Evolutionary conservation across 2,888 invertebrate genomes (phyloP).

Genomic region (Dastarcus helophoroides): DNA sequence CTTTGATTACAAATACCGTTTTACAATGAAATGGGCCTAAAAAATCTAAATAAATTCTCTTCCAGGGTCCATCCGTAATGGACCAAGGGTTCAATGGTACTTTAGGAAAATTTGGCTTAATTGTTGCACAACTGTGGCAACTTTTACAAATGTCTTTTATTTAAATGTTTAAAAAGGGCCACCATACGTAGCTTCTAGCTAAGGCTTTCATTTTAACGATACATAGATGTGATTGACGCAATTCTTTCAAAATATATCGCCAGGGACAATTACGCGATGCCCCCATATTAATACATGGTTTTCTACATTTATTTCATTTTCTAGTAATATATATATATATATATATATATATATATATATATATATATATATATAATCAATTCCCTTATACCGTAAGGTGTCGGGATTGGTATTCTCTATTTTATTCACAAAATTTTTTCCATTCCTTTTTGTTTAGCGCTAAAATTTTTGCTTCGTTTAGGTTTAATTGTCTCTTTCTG

Average conservation of each 20-base stretch:
- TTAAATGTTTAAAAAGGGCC: constrained; percentile 15
- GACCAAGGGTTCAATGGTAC: constrained; percentile 9
- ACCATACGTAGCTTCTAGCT: constrained; percentile 17
- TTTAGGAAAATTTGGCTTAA: constrained; percentile 9
- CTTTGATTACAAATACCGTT: constrained; percentile 10
- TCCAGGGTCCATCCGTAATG: constrained; percentile 6
- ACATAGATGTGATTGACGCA: constrained; percentile 15
- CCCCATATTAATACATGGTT: constrained; percentile 14
- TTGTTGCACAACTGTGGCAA: constrained; percentile 9
- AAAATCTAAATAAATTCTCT: constrained; percentile 12
- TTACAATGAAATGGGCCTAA: constrained; percentile 10
- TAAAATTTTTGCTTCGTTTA: too few relatives aligned
- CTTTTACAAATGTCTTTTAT: constrained; percentile 10
- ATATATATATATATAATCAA: too few relatives aligned
- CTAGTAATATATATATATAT: too few relatives aligned
- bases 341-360: too few relatives aligned
- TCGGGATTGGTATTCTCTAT: too few relatives aligned
- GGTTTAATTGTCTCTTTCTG: too few relatives aligned
- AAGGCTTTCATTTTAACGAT: constrained; percentile 15
- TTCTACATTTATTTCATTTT: constrained; percentile 11
- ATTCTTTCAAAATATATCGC: constrained; percentile 6
- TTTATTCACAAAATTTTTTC: too few relatives aligned
- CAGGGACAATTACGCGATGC: constrained; percentile 14
- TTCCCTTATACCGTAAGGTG: too few relatives aligned
- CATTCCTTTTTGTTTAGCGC: too few relatives aligned